A percentile compares a stretch with the other conserved stretches of the same genome.
Conservation (phyloP, 2,797 vertebrate species). For the Cryptoprocta ferox region DNA sequence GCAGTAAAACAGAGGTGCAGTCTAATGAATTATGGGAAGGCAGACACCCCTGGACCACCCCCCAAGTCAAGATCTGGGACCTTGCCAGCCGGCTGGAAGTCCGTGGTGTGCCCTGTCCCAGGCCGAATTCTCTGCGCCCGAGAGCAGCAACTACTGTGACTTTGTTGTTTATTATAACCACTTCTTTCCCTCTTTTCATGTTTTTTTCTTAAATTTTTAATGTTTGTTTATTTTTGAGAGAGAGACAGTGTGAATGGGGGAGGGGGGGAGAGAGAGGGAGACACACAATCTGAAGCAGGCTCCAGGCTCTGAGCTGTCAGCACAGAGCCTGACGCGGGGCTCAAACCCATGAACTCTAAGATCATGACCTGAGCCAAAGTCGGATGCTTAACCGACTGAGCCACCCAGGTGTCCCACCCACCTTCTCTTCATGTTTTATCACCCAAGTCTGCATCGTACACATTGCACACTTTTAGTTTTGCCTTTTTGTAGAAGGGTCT, state of each 20-base stretch:
- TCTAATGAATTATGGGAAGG: not conserved
- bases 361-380: no score
- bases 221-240: no score
- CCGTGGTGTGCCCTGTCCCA: rapidly evolving
- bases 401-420: no score
- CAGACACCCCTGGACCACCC: not conserved
- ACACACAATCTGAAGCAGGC: no score
- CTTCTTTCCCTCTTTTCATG: not conserved
- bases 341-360: no score
- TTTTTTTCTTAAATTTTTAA: not conserved
- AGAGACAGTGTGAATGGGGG: no score
- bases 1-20: not conserved
- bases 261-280: no score
- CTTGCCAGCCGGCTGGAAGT: not conserved
- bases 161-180: not conserved
- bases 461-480: not conserved
- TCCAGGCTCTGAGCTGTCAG: no score
- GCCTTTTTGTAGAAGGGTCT: not conserved
- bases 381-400: no score
- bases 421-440: not conserved
- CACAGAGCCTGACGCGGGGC: no score
- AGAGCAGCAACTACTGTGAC: not conserved
- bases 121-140: no score
- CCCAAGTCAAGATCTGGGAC: not conserved
- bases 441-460: not conserved